phyloP scores from a whole-genome alignment of 2,113 vertebrate species.

The Pogonocichla stellata region DNA sequence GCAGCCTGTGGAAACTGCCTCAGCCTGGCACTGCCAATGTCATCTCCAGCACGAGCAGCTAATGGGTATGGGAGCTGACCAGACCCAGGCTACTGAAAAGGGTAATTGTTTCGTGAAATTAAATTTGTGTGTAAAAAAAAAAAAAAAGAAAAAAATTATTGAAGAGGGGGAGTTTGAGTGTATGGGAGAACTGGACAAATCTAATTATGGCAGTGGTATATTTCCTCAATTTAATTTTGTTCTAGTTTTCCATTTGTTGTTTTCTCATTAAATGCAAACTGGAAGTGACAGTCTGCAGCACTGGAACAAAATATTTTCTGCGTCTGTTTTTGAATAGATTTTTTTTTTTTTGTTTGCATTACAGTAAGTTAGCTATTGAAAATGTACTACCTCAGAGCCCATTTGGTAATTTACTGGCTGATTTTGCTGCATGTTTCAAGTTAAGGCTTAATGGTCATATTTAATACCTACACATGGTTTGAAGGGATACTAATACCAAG shows the following conservation, averaged over 20 bases:
- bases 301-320: neutral
- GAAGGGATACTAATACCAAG: neutral
- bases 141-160: neutral
- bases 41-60: neutral
- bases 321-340: neutral
- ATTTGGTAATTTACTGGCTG: neutral
- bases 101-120: slow-evolving; percentile 24
- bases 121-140: neutral
- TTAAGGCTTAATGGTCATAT: neutral
- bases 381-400: neutral
- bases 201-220: neutral
- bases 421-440: neutral
- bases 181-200: neutral
- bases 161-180: neutral
- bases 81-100: neutral
- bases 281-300: neutral
- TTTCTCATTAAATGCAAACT: neutral
- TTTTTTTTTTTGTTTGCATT: neutral
- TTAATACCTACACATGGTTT: neutral
- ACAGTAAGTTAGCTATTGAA: neutral
- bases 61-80: neutral
- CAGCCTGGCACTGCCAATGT: neutral
- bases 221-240: slow-evolving; percentile 32
- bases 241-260: neutral
- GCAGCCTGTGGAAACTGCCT: neutral